Base-by-base conservation (phyloP, 1,140 invertebrate species). In the Pseudomyrmex sp. region DNA sequence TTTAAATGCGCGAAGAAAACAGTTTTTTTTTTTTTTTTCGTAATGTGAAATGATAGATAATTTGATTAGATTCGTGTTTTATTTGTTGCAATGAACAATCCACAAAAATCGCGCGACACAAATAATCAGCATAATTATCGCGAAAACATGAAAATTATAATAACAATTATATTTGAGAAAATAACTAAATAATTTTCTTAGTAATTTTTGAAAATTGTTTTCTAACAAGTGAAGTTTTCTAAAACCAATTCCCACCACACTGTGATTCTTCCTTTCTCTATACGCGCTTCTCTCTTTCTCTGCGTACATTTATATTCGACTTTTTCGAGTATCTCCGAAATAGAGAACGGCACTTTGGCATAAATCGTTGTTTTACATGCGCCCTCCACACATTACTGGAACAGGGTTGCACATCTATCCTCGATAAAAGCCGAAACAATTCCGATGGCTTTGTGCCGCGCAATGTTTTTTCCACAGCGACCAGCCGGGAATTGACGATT, bases 351-450 rank as follows among this genome's bases (percentile, higher is more conserved):
- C 26, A 79, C 50, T 48, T 10, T 15, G 35, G 20, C 54, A 80
- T 80, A 72, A 80, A 80, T 80, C 76, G 66, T 80, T 70, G 44
- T 82, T 87, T 88, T 77, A 50, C 85, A 84, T 77, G 61, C 70
- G 65, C 68, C 62, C 73, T 75, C 58, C 56, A 20, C 54, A 52
- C 62, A 52, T 68, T 77, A 61, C 8, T 70, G 18, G 76, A 20
- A 15, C 66, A 44, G 54, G 76, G 35, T 35, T 58, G 7, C 66
- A 72, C 66, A 80, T 79, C 54, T 70, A 79, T 59, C 46, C 66
- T 9, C n/a, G 66, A 80, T 80, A 80, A 59, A 79, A 80, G 66
- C 76, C 66, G 66, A 80, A 80, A 80, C 76, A 80, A 80, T 72
- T 70, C 54, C 76, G 52, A 65, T 69, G 15, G 52, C 76, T 79